phyloP scores from a whole-genome alignment of 2,797 vertebrate genomes.

The Bovichtus diacanthus region DNA sequence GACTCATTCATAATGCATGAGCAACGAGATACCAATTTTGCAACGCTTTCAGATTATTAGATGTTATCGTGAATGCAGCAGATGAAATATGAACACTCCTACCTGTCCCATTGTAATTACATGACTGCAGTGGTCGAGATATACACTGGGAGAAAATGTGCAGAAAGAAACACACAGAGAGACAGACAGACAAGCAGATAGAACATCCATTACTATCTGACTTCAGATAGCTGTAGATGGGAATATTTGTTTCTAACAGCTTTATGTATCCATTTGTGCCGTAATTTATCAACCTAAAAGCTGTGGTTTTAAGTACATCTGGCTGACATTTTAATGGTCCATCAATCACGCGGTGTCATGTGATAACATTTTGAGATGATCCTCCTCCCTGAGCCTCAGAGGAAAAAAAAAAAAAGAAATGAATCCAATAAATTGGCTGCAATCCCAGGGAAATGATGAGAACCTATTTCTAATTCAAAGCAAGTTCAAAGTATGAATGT shows the following conservation, averaged over 20 bases:
- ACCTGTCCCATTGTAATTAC: conserved; percentile 86
- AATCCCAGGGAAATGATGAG: conserved; percentile 79
- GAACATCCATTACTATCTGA: conserved; percentile 76
- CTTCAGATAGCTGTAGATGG: conserved; percentile 69
- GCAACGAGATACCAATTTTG: conserved; percentile 85
- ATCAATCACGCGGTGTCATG: conserved; percentile 80
- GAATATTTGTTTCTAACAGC: conserved; percentile 82
- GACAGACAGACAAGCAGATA: conserved; percentile 63
- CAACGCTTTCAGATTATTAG: conserved; percentile 88
- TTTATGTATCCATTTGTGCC: conserved; percentile 81
- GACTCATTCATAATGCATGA: conserved; percentile 90
- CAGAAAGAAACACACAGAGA: conserved; percentile 53
- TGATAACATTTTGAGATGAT: conserved; percentile 82
- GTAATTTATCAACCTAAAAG: conserved; percentile 82
- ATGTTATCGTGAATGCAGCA: conserved; percentile 86
- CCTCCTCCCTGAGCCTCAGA: conserved; percentile 61
- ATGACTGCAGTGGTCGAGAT: conserved; percentile 75
- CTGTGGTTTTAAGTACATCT: conserved; percentile 81
- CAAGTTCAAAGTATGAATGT: conserved; percentile 79
- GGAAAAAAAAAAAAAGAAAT: conserved; percentile 13
- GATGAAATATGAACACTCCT: conserved; percentile 88
- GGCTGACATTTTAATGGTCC: conserved; percentile 83
- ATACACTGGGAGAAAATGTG: conserved; percentile 46
- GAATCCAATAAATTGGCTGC: conserved; percentile 82
- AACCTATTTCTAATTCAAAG: conserved; percentile 81